A percentile compares a stretch with the other conserved stretches of the same genome.
phyloP scores from a whole-genome alignment of 2,113 vertebrate species.

The Ardeotis arabs region DNA sequence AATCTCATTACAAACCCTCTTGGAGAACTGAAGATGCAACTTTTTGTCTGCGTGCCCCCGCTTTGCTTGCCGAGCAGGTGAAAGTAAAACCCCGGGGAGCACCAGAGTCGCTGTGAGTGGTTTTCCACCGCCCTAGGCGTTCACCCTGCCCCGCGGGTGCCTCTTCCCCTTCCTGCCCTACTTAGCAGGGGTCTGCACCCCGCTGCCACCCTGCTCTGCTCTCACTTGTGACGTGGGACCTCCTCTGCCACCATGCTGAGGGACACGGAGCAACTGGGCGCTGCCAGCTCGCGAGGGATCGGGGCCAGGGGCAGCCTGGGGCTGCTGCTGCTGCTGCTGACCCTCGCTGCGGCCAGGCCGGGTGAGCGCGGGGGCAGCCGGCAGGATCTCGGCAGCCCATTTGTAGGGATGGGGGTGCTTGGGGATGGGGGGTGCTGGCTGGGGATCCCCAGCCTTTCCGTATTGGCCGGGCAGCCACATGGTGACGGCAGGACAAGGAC shows the following conservation, averaged over 20 bases:
- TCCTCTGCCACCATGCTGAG: background rate
- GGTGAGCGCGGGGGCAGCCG: background rate
- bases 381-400: background rate
- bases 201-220: rapidly evolving
- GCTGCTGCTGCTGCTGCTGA: background rate
- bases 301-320: background rate
- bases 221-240: background rate
- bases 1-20: background rate
- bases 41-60: background rate
- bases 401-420: background rate
- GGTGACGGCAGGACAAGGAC: rapidly evolving
- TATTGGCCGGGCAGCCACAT: background rate
- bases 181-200: rapidly evolving
- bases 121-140: background rate
- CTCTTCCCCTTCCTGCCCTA: background rate
- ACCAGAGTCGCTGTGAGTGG: rapidly evolving
- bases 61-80: rapidly evolving
- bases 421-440: background rate
- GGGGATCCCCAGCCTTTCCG: background rate
- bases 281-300: background rate
- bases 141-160: background rate
- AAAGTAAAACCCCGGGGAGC: background rate
- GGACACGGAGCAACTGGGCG: rapidly evolving
- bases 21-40: rapidly evolving
- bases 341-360: rapidly evolving